Base-by-base conservation (phyloP, 2,797 vertebrate genomes). In the Labeo calbasu region DNA sequence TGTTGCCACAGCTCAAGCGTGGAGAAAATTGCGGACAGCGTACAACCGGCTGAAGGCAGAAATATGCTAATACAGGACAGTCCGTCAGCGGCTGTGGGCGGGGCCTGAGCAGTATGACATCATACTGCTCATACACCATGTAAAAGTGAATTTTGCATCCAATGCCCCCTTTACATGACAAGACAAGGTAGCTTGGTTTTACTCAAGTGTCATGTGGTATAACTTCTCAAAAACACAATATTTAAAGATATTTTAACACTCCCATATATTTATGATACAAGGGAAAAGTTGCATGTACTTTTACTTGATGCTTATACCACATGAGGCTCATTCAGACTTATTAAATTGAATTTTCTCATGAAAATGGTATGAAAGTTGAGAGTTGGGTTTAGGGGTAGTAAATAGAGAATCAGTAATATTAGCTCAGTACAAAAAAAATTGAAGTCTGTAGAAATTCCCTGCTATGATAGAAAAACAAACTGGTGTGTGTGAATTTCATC, bases 401-500 rank as follows among this genome's bases (percentile, higher is more conserved):
- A 11, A 53, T 36, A 36, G 6, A 28, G 19, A 55, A n/a, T 75
- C 28, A 75, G 1, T 55, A 55, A 55, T 55, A 12, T 14, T 17
- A 36, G 50, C 50, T 32, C 25, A 73, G 25, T 32, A 32, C 19
- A 53, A 53, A 73, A 32, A 55, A 5, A 73, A 13, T 53, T n/a
- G 4, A 76, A 76, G 13, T 40, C 73, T 59, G 5, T 23, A 36
- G 36, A 78, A 21, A 28, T 61, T 46, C n/a, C 43, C 40, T 23
- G 6, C 9, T 61, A 48, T 32, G 15, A 23, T 53, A 7, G 25
- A 55, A 80, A 80, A 40, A 15, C 43, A 63, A 28, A 28, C 28
- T 12, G 70, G 17, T 55, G 66, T 48, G 75, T 50, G 23, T 69
- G 51, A 55, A 77, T 79, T 68, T 86, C 15, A 13, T 48, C 77